Base-by-base conservation (phyloP, 2,888 invertebrate species). In the Athrips mouffetella region DNA sequence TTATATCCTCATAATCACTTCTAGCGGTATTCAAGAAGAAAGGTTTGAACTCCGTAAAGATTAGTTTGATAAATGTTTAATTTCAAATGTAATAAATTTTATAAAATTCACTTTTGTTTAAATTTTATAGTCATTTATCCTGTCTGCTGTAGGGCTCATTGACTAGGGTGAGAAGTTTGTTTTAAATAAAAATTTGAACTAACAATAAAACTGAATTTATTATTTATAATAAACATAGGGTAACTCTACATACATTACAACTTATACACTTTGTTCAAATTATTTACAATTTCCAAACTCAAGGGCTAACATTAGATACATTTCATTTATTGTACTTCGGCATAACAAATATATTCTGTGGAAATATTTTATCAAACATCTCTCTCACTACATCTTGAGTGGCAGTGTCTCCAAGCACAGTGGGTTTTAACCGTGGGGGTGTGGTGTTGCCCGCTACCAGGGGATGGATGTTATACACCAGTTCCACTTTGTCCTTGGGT, bases 21-120 rank as follows among this genome's bases (percentile, higher is more conserved):
- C 95, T 61, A 94, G 93, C 81, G 98, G 98, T 1, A 90, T 96
- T 51, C 89, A 91, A 56, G 91, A 92, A 72, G 92, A 91, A 73
- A 93, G 91, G 60, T 95, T 96, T 79, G 91, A 92, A 52, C 90
- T 98, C 52, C 92, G 98, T 70, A 94, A 93, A 80, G 98, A 98
- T 94, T 98, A 94, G 90, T 63, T 57, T 67, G 23, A 18, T 40
- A 40, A 40, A 33, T n/a, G n/a, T n/a, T 23, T 54, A 23, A 51
- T 20, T 21, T 40, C 29, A 30, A 30, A 4, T 8, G 23, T 23
- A 11, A 53, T 58, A 15, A 25, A 13, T 42, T 45, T 29, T 53
- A 31, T 45, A 44, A 44, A 18, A 47, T 35, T 29, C 8, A 29
- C 11, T 1, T 30, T 56, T 54, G 55, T 56, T 59, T 35, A 25